Conservation (phyloP, 2,113 vertebrate species). For the Chitala chitala region DNA sequence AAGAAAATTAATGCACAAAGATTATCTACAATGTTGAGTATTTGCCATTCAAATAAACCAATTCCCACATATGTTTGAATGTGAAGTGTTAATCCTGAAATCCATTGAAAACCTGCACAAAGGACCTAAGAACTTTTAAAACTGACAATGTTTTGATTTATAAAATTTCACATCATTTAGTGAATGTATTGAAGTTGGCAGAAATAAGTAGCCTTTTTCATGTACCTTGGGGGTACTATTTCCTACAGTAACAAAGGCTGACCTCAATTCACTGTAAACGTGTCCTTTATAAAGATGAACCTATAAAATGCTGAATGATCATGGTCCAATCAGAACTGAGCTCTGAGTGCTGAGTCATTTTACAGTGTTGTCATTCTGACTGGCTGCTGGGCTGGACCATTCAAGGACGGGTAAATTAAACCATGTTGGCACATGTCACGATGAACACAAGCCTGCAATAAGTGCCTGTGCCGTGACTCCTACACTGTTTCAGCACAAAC, state of each 20-base stretch:
- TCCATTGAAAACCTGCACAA: too few species aligned
- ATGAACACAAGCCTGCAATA: not conserved
- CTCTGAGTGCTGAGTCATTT: slow-evolving; percentile 36
- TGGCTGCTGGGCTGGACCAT: slow-evolving; percentile 23
- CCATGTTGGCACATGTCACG: too few species aligned
- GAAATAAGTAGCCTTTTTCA: not conserved
- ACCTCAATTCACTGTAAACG: not conserved
- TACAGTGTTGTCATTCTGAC: slow-evolving; percentile 43
- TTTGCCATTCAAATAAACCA: not conserved
- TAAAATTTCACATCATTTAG: not conserved
- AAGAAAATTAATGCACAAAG: not conserved
- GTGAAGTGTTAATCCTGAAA: too few species aligned
- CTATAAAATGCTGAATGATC: slow-evolving; percentile 9
- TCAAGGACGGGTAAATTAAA: slow-evolving; percentile 1
- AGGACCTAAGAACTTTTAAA: too few species aligned
- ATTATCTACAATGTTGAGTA: not conserved
- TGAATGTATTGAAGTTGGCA: not conserved
- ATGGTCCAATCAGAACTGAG: slow-evolving; percentile 46
- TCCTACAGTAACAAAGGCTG: not conserved
- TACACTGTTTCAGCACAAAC: not conserved
- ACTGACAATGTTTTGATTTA: too few species aligned
- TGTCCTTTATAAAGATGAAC: slow-evolving; percentile 36
- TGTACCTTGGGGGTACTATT: not conserved
- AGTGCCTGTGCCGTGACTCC: not conserved
- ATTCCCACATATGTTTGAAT: not conserved